Percentiles rank a stretch among this genome's conserved stretches.
phyloP scores from a whole-genome alignment of 2,888 invertebrate species.

The Leucophenga montana region DNA sequence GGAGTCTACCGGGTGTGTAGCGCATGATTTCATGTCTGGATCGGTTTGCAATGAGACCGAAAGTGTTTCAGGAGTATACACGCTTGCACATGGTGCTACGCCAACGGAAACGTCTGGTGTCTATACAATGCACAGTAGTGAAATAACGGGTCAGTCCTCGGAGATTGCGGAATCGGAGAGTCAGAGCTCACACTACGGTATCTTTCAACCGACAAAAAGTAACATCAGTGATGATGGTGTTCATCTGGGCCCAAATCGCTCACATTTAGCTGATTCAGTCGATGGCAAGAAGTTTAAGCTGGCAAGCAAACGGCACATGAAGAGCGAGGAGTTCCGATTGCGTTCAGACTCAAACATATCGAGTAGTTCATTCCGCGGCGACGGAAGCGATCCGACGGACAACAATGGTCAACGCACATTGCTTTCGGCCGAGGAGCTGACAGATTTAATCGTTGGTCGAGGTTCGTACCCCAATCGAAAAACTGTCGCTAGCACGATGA shows the following conservation, averaged over 20 bases:
- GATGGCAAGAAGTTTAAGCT: constrained; percentile 74
- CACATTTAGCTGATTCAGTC: constrained; percentile 73
- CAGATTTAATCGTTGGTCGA: constrained; percentile 87
- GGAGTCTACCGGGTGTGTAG: constrained; percentile 77
- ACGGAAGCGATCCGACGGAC: constrained; percentile 91
- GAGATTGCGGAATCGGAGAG: constrained; percentile 76
- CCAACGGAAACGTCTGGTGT: constrained; percentile 90
- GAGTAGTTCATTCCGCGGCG: constrained; percentile 86
- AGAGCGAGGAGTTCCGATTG: constrained; percentile 77
- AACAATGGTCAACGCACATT: constrained; percentile 78
- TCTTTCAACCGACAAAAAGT: constrained; percentile 75
- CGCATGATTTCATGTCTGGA: constrained; percentile 75
- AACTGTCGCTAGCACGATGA: constrained; percentile 87
- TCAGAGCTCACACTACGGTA: constrained; percentile 76
- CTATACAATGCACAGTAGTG: constrained; percentile 83
- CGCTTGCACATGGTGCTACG: constrained; percentile 77
- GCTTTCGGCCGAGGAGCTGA: constrained; percentile 87
- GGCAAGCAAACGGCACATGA: constrained; percentile 72
- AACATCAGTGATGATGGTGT: constrained; percentile 71
- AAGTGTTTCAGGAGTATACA: constrained; percentile 77
- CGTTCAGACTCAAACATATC: constrained; percentile 85
- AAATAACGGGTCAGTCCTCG: constrained; percentile 76
- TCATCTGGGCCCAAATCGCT: constrained; percentile 45
- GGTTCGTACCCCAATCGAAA: constrained; percentile 84
- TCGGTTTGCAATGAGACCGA: constrained; percentile 69